A percentile compares a stretch with the other conserved stretches of the same genome.
These are phyloP conservation scores for Falco peregrinus DNA, from an alignment of 2,797 vertebrate genomes.

Conservation along the genomic window DNA sequence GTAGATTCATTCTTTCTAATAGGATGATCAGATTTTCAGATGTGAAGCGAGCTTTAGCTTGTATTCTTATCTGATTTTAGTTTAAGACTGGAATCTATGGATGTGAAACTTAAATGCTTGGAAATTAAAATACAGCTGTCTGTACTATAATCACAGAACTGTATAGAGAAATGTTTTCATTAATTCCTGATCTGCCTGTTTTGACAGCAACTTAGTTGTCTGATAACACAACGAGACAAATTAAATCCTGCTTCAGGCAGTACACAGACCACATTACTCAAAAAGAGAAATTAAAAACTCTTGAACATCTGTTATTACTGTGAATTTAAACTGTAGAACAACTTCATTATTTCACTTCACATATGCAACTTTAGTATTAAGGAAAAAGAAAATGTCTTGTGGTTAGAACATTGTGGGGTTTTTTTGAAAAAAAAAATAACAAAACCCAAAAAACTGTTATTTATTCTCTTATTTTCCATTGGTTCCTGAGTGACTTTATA, in stretches of 20 bases:
- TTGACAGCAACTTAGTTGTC: conserved; percentile 56
- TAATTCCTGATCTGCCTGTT: conserved; percentile 61
- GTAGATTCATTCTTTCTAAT: not conserved
- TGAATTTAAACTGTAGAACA: conserved; percentile 49
- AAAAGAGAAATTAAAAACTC: conserved; percentile 64
- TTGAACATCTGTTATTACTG: conserved; percentile 64
- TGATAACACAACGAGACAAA: conserved; percentile 60
- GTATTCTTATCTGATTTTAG: conserved; percentile 19
- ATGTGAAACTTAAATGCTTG: not conserved
- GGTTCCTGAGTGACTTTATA: not conserved
- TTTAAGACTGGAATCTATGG: not conserved
- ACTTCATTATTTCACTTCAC: conserved; percentile 46
- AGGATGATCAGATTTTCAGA: conserved; percentile 19
- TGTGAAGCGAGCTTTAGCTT: conserved; percentile 1
- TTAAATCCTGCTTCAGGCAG: conserved; percentile 65
- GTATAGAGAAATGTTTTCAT: conserved; percentile 44
- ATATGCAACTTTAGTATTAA: conserved; percentile 33
- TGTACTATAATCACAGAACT: conserved; percentile 23
- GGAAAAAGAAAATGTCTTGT: not conserved
- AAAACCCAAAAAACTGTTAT: not conserved
- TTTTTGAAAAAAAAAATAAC: not conserved
- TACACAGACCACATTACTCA: conserved; percentile 54
- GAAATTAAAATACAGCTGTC: conserved; percentile 52
- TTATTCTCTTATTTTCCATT: not conserved
- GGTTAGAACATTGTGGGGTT: not conserved